Base-by-base conservation (phyloP, 2,888 invertebrate genomes). In the Amiota minor region DNA sequence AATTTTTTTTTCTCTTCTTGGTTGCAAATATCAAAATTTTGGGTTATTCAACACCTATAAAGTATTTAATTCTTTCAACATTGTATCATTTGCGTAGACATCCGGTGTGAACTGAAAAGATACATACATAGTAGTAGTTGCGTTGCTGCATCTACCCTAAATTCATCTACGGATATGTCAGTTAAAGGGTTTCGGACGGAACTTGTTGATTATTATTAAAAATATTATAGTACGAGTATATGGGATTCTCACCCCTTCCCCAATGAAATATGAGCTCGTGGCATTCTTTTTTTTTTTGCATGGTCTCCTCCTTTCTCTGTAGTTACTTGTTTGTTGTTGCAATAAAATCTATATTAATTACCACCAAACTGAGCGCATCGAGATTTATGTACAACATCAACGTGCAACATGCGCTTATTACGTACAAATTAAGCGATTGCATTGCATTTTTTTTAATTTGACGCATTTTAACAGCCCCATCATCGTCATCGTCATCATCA, bases 31-130 rank as follows among this genome's bases (percentile, higher is more conserved):
- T 75, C 78, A 67, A 76, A 76, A 47, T 79, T 79, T 73, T 81
- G 76, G 72, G 81, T 78, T 79, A 80, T 80, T 74, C 81, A 80
- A 81, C 81, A 80, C 80, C 81, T 23, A 9, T 11, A 23, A 6
- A 6, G 35, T 35, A 35, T 35, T 35, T 35, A 35, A 8, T 35
- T 35, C 35, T 4, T 35, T 35, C 35, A 35, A 35, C 35, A 35
- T 35, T 35, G 45, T 50, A 12, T 50, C 14, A 16, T 16, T 23
- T 80, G 78, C 80, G 14, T 35, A 72, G 73, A 56, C 53, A 55
- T 72, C 77, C 80, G 80, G 80, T 53, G 12, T 8, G 11, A 9
- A 12, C 12, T 14, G n/a, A 35, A 35, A 35, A 35, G 59, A 59
- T 59, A 59, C 23, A 20, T 59, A 20, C n/a, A n/a, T n/a, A n/a